Base-by-base conservation (phyloP, 2,113 vertebrate species). In the Hippocampus comes region DNA sequence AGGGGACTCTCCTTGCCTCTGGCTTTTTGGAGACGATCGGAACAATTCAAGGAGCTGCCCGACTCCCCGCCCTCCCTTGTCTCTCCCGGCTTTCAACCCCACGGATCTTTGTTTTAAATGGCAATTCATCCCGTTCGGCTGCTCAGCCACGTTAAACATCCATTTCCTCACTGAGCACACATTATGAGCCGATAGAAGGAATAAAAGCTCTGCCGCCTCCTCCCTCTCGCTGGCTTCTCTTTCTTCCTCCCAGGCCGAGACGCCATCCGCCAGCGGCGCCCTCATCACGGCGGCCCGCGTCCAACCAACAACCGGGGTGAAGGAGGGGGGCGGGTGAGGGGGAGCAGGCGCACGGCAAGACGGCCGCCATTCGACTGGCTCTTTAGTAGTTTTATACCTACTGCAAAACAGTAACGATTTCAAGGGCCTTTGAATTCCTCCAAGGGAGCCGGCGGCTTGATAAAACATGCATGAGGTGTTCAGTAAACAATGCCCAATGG, bases 401-500 rank as follows among this genome's bases (percentile, higher is more conserved):
- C 88, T 89, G 90, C 88, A 91, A 90, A 92, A 90, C 89, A 91
- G 88, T 87, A 91, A 88, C 88, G 84, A 92, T 92, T 91, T 92
- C 89, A 89, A 84, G 88, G 90, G 85, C 81, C 86, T 88, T 88
- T 87, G 89, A 92, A 89, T 92, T 91, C 87, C 86, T 91, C 82
- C 76, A 89, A 90, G 88, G 90, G 87, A 92, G 89, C 83, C 85
- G 84, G 76, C 81, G 79, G 87, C 82, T 85, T 80, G 86, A 94
- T 93, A 86, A 93, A 94, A 94, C 91, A 94, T 93, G 90, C 90
- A 93, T 93, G 91, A 92, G 90, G 88, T 90, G 88, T 91, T 93
- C 91, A 86, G 91, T 91, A 94, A 94, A 94, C 93, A 94, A 93
- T 89, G 91, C 93, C 92, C 93, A 88, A 90, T 92, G 92, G 92